Evolutionary conservation across 2,797 vertebrate species (phyloP).

Genomic region (Ficedula albicollis): DNA sequence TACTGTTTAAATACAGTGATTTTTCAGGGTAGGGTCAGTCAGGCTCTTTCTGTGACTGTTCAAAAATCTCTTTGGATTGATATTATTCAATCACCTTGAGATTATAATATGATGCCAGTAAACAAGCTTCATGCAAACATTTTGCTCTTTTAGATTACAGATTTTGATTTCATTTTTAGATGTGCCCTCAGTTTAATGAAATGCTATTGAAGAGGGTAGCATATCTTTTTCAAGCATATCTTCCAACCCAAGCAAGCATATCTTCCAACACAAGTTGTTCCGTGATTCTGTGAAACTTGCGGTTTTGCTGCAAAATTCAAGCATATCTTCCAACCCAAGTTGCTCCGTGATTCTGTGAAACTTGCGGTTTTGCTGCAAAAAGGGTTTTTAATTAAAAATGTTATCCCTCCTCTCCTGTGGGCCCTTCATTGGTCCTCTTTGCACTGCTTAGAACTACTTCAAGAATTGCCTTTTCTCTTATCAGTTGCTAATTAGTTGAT

Average conservation of each 20-base stretch:
- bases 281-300: neutral
- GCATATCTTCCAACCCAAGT: neutral
- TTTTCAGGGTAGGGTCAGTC: rapidly evolving
- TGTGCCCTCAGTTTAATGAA: neutral
- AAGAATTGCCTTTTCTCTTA: neutral
- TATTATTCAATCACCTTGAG: neutral
- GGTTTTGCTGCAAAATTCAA: neutral
- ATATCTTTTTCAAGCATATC: neutral
- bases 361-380: neutral
- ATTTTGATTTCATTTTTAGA: neutral
- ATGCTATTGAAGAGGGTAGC: neutral
- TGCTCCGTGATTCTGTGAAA: neutral
- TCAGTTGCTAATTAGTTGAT: neutral
- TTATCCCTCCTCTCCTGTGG: neutral
- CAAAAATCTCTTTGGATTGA: neutral
- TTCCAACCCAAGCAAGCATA: no score
- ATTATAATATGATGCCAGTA: neutral
- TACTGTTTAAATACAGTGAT: neutral
- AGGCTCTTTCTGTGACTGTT: neutral
- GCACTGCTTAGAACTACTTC: neutral
- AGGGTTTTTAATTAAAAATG: neutral
- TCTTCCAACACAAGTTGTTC: neutral
- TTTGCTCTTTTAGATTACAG: neutral
- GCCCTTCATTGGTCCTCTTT: neutral
- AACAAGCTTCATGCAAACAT: neutral